Evolutionary conservation across 2,888 invertebrate genomes (phyloP).

Genomic region (Andrena hattorfiana): DNA sequence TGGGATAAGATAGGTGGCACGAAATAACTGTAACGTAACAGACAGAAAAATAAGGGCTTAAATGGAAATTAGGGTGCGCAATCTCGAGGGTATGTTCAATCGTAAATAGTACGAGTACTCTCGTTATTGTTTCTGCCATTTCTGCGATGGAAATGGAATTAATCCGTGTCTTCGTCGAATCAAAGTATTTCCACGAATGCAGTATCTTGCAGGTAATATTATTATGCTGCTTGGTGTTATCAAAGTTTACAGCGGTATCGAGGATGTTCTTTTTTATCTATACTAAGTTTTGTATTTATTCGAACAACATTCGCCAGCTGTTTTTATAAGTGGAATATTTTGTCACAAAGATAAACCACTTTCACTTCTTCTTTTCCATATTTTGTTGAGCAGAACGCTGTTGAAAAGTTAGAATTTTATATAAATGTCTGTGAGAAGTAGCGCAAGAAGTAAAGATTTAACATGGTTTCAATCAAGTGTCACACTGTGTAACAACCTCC

Average conservation of each 20-base stretch:
- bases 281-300: not conserved
- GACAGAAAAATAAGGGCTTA: conserved; percentile 34
- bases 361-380: too few relatives aligned
- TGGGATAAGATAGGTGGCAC: conserved; percentile 46
- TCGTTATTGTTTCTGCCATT: not conserved
- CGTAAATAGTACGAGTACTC: not conserved
- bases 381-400: too few relatives aligned
- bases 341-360: too few relatives aligned
- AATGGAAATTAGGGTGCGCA: conserved; percentile 26
- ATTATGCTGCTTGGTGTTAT: too few relatives aligned
- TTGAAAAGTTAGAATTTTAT: too few relatives aligned
- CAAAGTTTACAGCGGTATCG: too few relatives aligned
- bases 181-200: not conserved
- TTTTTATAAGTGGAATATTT: too few relatives aligned
- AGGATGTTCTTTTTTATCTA: too few relatives aligned
- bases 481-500: not conserved
- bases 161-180: not conserved
- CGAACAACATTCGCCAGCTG: not conserved
- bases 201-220: too few relatives aligned
- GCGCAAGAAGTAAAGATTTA: too few relatives aligned
- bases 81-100: not conserved
- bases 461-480: not conserved
- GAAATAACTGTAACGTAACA: conserved; percentile 36
- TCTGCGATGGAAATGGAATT: not conserved
- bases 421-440: not conserved